Evolutionary conservation across 1,140 invertebrate genomes (phyloP).

Genomic region (Drosophila erecta): DNA sequence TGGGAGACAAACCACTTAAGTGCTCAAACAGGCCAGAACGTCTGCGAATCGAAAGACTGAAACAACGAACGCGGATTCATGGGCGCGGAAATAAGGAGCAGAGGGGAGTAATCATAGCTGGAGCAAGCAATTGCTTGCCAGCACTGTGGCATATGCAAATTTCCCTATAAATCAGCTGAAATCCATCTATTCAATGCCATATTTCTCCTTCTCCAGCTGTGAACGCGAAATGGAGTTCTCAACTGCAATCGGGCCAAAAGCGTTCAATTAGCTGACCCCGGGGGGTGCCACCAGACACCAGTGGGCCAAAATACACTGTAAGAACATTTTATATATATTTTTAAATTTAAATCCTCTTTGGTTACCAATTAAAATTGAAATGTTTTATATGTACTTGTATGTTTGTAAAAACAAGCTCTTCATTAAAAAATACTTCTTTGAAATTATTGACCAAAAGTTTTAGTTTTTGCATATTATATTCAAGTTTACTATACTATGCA

Average conservation of each 20-base stretch:
- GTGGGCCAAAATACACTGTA: conserved; percentile 17
- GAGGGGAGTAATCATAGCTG: background rate
- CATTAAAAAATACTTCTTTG: no score
- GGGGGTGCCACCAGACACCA: conserved; percentile 25
- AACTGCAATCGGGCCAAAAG: conserved; percentile 50
- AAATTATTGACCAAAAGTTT: no score
- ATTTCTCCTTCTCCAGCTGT: conserved; percentile 52
- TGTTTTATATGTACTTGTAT: no score
- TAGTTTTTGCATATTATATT: no score
- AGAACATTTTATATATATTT: background rate
- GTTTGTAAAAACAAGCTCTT: no score
- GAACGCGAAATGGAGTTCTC: conserved; percentile 74
- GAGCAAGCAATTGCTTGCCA: conserved; percentile 24
- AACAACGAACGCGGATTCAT: conserved; percentile 67
- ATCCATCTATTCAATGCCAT: conserved; percentile 39
- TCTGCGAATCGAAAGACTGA: conserved; percentile 78
- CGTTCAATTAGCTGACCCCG: conserved; percentile 63
- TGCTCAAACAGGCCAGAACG: conserved; percentile 81
- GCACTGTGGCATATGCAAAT: conserved; percentile 72
- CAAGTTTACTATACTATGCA: background rate
- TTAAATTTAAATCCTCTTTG: background rate
- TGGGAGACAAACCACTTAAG: conserved; percentile 57
- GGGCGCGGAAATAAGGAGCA: background rate
- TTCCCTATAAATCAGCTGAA: conserved; percentile 73
- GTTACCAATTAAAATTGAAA: no score